phyloP scores from a whole-genome alignment of 2,888 invertebrate species.

The Ferrisia virgata region DNA sequence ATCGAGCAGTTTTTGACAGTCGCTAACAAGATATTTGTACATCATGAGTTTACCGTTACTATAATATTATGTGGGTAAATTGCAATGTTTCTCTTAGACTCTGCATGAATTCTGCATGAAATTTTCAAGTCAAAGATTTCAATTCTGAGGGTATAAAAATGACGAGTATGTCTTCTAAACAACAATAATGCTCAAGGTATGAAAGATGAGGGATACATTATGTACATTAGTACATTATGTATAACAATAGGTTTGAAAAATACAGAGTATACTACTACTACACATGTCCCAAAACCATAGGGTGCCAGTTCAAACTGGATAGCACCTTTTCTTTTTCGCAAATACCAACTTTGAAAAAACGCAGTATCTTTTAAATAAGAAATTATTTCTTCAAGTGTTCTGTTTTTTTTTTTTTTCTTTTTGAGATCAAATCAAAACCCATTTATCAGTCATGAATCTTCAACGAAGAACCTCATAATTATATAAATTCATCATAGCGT shows the following conservation, averaged over 20 bases:
- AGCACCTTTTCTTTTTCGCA: background rate
- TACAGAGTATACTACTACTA: background rate
- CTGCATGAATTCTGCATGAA: background rate
- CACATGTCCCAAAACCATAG: background rate
- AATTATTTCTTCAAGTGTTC: too few relatives aligned
- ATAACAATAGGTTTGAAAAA: background rate
- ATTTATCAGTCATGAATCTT: too few relatives aligned
- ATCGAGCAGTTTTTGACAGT: background rate
- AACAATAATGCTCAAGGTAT: background rate
- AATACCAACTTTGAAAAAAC: too few relatives aligned
- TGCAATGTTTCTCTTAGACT: background rate
- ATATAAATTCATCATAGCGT: too few relatives aligned
- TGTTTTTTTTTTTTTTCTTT: too few relatives aligned
- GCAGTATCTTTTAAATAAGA: too few relatives aligned
- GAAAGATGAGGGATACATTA: too few relatives aligned
- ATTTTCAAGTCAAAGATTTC: background rate
- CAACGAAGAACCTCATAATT: too few relatives aligned
- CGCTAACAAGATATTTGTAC: conserved; percentile 25
- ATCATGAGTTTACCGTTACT: background rate
- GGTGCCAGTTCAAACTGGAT: background rate
- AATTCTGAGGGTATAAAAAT: background rate
- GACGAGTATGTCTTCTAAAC: background rate
- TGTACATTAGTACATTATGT: background rate
- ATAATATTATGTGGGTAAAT: too few relatives aligned
- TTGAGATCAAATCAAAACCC: too few relatives aligned